A percentile compares a stretch with the other conserved stretches of the same genome.
Evolutionary conservation across 2,113 vertebrate genomes (phyloP).

Genomic region (Prochilodus magdalenae): DNA sequence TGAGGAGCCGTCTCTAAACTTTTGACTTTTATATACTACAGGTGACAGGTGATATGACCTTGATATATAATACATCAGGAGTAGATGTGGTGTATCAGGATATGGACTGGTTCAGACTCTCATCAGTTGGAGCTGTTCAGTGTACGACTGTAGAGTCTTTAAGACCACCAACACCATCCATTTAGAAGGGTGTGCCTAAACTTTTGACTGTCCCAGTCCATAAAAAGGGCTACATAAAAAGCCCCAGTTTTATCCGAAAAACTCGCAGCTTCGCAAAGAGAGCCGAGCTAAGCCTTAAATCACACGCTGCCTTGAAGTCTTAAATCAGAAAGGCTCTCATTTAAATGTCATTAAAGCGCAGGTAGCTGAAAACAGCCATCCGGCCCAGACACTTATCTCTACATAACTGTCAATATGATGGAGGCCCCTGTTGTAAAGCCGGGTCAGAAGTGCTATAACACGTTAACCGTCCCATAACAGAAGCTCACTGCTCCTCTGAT

Average conservation of each 20-base stretch:
- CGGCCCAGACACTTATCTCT: constrained; percentile 5
- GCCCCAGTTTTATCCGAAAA: background rate
- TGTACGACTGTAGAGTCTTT: no score
- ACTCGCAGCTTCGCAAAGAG: background rate
- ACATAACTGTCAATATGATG: constrained; percentile 37
- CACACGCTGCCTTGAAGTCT: background rate
- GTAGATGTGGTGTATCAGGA: no score
- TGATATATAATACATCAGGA: no score
- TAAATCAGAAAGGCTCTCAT: constrained; percentile 23
- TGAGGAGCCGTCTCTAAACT: no score
- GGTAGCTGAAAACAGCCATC: constrained; percentile 26
- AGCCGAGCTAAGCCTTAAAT: background rate
- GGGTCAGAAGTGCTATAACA: constrained; percentile 26
- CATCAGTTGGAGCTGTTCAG: no score
- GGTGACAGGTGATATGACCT: no score
- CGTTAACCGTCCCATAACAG: constrained; percentile 23
- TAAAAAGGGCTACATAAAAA: no score
- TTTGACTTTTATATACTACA: no score
- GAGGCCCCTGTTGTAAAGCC: constrained; percentile 32
- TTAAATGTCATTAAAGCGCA: constrained; percentile 18
- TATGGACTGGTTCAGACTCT: no score
- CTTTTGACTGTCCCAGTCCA: no score
- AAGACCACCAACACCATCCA: no score
- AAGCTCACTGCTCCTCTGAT: constrained; percentile 29
- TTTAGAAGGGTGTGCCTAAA: no score